Base-by-base conservation (phyloP, 2,113 vertebrate genomes). In the Dissostichus mawsoni region DNA sequence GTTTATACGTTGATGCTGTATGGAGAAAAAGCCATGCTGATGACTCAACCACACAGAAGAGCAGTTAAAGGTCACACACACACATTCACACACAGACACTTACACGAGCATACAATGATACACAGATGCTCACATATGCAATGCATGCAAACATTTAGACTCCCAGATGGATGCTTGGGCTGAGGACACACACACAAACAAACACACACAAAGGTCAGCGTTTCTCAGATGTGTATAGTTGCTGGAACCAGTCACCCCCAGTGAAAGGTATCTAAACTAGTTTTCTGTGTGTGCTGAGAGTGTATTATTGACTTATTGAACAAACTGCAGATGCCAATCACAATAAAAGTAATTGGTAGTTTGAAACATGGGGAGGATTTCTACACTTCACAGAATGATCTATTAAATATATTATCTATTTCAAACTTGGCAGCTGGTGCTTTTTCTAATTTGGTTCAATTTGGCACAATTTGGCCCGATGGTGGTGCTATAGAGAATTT, bases 131-230 rank as follows among this genome's bases (percentile, higher is more conserved):
- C 3, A 67, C 48, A 52, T 0, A 70, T 18, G n/a, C 20, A 45
- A 64, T 44, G n/a, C 29, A 36, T 7, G 12, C 25, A 9, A 41
- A 80, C 67, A 70, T 47, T 33, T 44, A 57, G 51, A 62, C 25
- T 9, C 12, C 50, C 69, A 29, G 25, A 69, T 52, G 55, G 51
- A 55, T 36, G 47, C 63, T 69, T 20, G 23, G 17, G 20, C 58
- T n/a, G 36, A 48, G 5, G 17, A n/a, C 36, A 62, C 47, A 70
- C 11, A 56, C 45, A 52, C 6, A 52, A 8, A 48, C 20, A 20
- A 20, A 33, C 41, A 72, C 74, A 78, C 65, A 83, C 48, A 89
- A 87, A 89, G 82, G 82, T 89, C 87, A 84, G 73, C n/a, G 48
- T 82, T 61, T 48, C 36, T 62, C 56, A 55, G 69, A 50, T 83